These are phyloP conservation scores for Chrysina gloriosa DNA, from an alignment of 2,888 invertebrate species.

Conservation along the genomic window DNA sequence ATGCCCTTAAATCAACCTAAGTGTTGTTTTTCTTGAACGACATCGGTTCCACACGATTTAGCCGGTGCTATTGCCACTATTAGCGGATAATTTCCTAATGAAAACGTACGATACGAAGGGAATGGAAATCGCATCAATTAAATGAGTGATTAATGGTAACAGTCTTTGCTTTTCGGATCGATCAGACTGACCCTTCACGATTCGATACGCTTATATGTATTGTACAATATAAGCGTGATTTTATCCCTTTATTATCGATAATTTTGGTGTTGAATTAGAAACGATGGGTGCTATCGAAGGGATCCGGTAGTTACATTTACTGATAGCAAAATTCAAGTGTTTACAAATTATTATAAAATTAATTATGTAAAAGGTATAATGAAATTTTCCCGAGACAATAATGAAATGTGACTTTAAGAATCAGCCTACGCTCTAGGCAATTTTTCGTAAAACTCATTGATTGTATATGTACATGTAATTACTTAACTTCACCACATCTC, in stretches of 20 bases:
- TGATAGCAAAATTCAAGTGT: too few species aligned
- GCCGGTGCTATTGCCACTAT: slow-evolving; percentile 52
- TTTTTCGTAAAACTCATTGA: too few species aligned
- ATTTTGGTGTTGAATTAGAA: background rate
- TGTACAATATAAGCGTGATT: background rate
- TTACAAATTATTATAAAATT: too few species aligned
- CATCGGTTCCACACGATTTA: slow-evolving; percentile 55
- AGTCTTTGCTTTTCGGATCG: slow-evolving; percentile 14
- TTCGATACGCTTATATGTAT: background rate
- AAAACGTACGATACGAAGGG: slow-evolving; percentile 56
- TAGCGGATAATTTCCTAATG: slow-evolving; percentile 56
- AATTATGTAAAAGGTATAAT: too few species aligned
- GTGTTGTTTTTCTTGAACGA: slow-evolving; percentile 53
- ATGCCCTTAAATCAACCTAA: slow-evolving; percentile 47
- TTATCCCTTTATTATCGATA: background rate
- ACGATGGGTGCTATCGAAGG: too few species aligned
- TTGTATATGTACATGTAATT: too few species aligned
- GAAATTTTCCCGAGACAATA: too few species aligned
- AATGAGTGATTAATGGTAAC: slow-evolving; percentile 54
- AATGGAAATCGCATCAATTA: slow-evolving; percentile 56
- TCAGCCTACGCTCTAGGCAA: too few species aligned
- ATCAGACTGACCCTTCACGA: slow-evolving; percentile 15
- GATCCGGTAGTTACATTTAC: too few species aligned
- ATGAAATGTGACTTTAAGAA: too few species aligned
- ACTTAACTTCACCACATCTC: too few species aligned